Evolutionary conservation across 2,797 vertebrate genomes (phyloP).

Genomic region (Spinibarbus caldwelli): DNA sequence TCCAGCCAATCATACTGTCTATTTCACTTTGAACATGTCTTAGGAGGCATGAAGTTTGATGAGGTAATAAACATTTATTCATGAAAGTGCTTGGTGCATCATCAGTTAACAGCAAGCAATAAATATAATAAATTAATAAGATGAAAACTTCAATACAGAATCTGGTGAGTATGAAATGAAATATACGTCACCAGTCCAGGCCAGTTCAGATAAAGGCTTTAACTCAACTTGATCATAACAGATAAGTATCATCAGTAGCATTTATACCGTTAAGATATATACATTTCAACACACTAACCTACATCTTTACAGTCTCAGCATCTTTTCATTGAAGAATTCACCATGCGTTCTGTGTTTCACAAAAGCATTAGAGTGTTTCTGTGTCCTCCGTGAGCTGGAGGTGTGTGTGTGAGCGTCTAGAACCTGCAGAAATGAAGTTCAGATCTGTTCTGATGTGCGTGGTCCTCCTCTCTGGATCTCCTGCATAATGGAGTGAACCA

Average conservation of each 20-base stretch:
- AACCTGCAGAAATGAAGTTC: conserved; percentile 17
- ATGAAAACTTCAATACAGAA: too few species aligned
- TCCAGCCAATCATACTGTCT: background rate
- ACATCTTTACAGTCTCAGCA: background rate
- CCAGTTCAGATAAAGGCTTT: background rate
- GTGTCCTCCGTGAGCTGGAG: background rate
- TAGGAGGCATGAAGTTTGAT: background rate
- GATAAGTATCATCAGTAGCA: background rate
- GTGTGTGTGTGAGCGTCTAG: background rate
- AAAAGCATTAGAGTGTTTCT: background rate
- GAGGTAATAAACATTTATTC: conserved; percentile 24
- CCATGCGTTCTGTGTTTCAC: background rate
- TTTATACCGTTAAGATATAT: background rate
- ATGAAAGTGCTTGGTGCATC: background rate
- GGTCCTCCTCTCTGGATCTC: conserved; percentile 71
- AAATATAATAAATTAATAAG: background rate
- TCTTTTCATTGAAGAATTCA: background rate
- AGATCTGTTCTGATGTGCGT: conserved; percentile 51
- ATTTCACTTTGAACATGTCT: background rate
- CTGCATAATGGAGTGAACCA: conserved; percentile 81
- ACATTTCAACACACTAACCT: background rate
- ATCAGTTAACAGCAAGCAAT: background rate
- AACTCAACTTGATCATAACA: background rate
- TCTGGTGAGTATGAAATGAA: too few species aligned
- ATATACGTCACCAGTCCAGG: background rate